Percentiles rank a stretch among this genome's conserved stretches.
phyloP scores from a whole-genome alignment of 2,113 vertebrate species.

The Daubentonia madagascariensis region DNA sequence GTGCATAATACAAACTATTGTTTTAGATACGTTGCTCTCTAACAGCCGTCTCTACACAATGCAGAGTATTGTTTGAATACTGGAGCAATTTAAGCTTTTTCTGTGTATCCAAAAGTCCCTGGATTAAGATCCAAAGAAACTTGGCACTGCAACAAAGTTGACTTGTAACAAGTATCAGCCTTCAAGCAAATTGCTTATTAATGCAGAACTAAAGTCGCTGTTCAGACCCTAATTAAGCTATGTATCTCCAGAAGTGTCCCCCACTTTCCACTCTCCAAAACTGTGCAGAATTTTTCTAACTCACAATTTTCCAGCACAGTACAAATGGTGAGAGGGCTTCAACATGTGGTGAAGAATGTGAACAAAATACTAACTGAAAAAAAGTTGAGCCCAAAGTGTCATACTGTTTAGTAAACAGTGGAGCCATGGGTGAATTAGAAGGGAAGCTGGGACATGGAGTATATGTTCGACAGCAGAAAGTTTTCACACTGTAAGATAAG shows the following conservation, averaged over 20 bases:
- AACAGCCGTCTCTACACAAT: conserved; percentile 75
- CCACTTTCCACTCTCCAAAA: conserved; percentile 40
- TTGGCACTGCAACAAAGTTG: conserved; percentile 75
- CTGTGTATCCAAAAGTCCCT: conserved; percentile 80
- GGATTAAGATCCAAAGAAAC: conserved; percentile 81
- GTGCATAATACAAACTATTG: conserved; percentile 64
- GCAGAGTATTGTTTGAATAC: conserved; percentile 72
- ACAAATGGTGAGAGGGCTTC: not conserved
- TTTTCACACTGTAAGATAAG: not conserved
- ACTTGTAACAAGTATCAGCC: conserved; percentile 79
- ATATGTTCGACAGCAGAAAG: not conserved
- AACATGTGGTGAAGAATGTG: not conserved
- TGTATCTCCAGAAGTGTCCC: conserved; percentile 22
- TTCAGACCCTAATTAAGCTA: conserved; percentile 60
- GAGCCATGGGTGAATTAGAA: not conserved
- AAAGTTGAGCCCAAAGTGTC: not conserved
- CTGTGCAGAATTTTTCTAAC: not conserved
- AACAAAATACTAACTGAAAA: not conserved
- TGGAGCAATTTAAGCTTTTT: conserved; percentile 78
- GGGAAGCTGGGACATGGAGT: not conserved
- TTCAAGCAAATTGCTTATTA: conserved; percentile 81
- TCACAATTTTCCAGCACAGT: not conserved
- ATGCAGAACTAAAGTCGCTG: conserved; percentile 54
- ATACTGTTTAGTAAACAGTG: not conserved
- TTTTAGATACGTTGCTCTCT: conserved; percentile 62